Evolutionary conservation across 1,140 invertebrate species (phyloP).

Genomic region (Ladona fulva): DNA sequence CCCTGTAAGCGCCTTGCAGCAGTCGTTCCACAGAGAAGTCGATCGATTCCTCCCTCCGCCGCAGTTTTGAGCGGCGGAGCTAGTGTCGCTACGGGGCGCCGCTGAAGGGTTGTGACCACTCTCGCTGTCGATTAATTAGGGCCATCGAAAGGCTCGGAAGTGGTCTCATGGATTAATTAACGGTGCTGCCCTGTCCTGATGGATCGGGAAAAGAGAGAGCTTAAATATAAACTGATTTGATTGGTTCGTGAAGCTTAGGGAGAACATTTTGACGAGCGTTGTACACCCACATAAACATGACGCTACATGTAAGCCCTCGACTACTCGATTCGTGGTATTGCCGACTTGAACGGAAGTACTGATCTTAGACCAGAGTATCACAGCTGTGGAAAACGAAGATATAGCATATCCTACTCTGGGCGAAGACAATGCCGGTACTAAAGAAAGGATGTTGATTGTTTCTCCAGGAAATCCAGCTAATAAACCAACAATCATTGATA

Average conservation of each 20-base stretch:
- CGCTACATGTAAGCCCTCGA: no score
- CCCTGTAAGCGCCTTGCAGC: neutral
- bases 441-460: no score
- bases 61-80: neutral
- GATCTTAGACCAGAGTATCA: no score
- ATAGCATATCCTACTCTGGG: no score
- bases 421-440: no score
- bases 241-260: neutral
- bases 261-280: no score
- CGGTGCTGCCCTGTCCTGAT: neutral
- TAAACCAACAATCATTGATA: no score
- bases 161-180: conserved; percentile 7
- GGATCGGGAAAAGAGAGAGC: neutral
- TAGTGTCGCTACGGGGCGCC: neutral
- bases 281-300: no score
- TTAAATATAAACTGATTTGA: neutral
- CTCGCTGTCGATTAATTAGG: conserved; percentile 4
- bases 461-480: no score
- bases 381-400: no score
- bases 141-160: neutral
- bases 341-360: no score
- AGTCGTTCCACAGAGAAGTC: neutral
- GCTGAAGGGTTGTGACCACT: neutral
- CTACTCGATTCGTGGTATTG: no score
- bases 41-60: neutral